phyloP scores from a whole-genome alignment of 2,113 vertebrate species.

The Petromus typicus region DNA sequence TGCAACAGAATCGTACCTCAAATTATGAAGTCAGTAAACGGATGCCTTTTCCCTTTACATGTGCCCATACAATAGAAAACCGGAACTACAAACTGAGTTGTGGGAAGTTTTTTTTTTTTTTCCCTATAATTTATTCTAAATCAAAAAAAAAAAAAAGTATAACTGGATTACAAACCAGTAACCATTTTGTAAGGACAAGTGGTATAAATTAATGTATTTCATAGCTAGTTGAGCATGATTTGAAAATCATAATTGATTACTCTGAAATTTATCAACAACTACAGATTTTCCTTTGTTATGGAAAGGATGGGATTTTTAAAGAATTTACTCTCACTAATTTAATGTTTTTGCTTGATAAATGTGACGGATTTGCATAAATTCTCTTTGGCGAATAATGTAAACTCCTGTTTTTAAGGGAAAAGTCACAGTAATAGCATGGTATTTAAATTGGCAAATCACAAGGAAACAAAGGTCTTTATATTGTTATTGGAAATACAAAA shows the following conservation, averaged over 20 bases:
- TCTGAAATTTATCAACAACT: conserved; percentile 10
- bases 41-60: background rate
- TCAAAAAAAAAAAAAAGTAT: conserved; percentile 31
- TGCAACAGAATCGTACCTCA: background rate
- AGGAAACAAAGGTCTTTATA: background rate
- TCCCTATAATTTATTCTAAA: conserved; percentile 59
- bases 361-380: background rate
- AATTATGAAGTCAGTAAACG: conserved; percentile 50
- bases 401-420: background rate
- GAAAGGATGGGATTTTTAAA: background rate
- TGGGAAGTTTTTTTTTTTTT: conserved; percentile 6
- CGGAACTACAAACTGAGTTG: background rate
- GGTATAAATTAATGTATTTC: conserved; percentile 3
- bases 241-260: background rate
- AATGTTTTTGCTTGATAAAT: conserved; percentile 14
- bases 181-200: conserved; percentile 29
- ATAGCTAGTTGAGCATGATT: conserved; percentile 33
- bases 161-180: background rate
- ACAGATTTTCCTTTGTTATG: background rate
- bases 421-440: background rate
- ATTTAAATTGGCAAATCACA: background rate
- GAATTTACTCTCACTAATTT: background rate
- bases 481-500: background rate
- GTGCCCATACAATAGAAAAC: conserved; percentile 30
- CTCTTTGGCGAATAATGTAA: background rate